Evolutionary conservation across 2,797 vertebrate species (phyloP).

Genomic region (Synaphobranchus kaupii): DNA sequence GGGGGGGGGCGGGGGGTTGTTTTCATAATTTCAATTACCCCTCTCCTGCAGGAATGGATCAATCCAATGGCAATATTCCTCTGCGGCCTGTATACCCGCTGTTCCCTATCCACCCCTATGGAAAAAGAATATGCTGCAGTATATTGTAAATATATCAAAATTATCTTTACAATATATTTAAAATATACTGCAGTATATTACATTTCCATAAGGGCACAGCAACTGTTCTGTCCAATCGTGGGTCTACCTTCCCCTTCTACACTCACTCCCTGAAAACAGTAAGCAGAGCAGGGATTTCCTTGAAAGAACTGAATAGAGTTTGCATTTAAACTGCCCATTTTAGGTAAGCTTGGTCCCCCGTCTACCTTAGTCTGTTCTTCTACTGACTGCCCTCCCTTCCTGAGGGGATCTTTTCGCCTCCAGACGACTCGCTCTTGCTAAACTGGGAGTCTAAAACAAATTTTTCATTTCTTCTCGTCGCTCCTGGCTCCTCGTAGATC

Average conservation of each 20-base stretch:
- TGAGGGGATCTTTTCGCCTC: not conserved
- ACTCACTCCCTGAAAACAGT: not conserved
- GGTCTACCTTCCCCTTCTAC: too few species aligned
- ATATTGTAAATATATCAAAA: too few species aligned
- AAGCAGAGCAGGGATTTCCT: not conserved
- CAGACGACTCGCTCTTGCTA: not conserved
- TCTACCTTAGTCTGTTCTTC: not conserved
- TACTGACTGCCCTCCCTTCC: too few species aligned
- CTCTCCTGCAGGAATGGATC: not conserved
- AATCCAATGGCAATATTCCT: not conserved
- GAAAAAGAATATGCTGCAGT: too few species aligned
- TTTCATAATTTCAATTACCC: constrained; percentile 27
- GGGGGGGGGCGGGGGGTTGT: not conserved
- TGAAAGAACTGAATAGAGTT: not conserved
- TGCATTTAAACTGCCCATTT: not conserved
- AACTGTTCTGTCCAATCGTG: not conserved
- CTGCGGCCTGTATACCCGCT: too few species aligned
- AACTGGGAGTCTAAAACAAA: not conserved
- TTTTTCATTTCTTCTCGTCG: not conserved
- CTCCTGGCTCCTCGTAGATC: not conserved
- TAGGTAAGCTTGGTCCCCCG: not conserved
- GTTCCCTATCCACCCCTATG: not conserved
- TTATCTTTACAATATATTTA: too few species aligned
- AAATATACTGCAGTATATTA: too few species aligned
- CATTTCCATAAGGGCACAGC: too few species aligned